Evolutionary conservation across 1,140 invertebrate species (phyloP), one percentile per base, ranked within the genome.

Genomic region (Papilio polyxenes): DNA sequence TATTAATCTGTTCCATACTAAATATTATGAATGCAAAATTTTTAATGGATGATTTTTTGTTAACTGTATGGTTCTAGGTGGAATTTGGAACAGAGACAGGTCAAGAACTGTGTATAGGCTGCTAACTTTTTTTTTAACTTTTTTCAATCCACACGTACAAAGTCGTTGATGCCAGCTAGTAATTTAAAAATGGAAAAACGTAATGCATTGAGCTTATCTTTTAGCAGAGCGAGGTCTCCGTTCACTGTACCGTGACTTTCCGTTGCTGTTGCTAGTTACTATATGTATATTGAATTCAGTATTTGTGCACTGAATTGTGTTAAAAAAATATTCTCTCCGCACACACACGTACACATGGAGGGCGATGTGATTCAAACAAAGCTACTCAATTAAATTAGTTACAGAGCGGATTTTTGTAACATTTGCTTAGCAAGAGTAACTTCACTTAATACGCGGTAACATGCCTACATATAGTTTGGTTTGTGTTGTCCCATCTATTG

Each of bases 211-310:
- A 49, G 40, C 44, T 75, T 37, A 77, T 77, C 75, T 77, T 48
- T 77, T 51, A 77, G 44, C 75, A 49, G 48, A 49, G 75, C 75
- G 75, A 77, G 75, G 75, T 77, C 75, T 77, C 48, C 8, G 49
- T 23, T 20, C 75, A 13, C 49, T 77, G 75, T 77, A 77, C n/a
- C 75, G 75, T 77, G 44, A 51, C 37, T 17, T 75, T n/a, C 48
- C 49, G 49, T 48, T 49, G 48, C 49, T 31, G 49, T 20, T 31
- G 53, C 5, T 6, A 4, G 40, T 44, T 44, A 7, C 40, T 44
- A 44, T 44, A 72, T 72, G 17, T 31, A 31, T 69, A 72, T 72
- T 40, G 13, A 72, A 72, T 37, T 37, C 11, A 10, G 62, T 65
- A 31, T 72, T 72, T 72, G 65, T 72, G 23, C 65, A 72, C 31